Evolutionary conservation across 2,888 invertebrate species (phyloP).

Genomic region (Thereva unica): DNA sequence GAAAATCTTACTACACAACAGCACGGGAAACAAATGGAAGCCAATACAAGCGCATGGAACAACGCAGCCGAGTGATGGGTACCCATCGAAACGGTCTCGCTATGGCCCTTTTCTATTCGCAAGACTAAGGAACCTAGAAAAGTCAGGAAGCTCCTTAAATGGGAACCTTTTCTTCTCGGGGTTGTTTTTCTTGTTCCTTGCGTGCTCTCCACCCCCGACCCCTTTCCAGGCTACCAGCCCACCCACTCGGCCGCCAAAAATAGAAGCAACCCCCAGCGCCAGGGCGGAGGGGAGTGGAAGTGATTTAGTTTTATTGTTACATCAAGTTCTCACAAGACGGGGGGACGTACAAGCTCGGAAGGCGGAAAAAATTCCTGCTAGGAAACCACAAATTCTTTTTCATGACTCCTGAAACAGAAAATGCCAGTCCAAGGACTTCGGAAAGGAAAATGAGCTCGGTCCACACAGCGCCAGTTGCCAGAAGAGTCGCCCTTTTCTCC

Average conservation of each 20-base stretch:
- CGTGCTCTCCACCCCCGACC: background rate
- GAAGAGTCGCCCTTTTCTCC: background rate
- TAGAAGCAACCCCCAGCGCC: background rate
- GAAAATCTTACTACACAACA: conserved; percentile 7
- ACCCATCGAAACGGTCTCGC: conserved; percentile 5
- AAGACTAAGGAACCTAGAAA: background rate
- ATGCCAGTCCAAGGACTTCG: background rate
- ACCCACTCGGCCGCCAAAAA: no score
- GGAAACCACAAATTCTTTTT: conserved; percentile 18
- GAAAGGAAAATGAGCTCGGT: no score
- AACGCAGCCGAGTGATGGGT: background rate
- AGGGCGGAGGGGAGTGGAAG: conserved; percentile 13
- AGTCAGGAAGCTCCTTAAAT: conserved; percentile 19
- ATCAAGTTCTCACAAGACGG: conserved; percentile 3
- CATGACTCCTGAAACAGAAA: conserved; percentile 2
- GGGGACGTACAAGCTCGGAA: background rate
- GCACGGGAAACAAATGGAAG: conserved; percentile 14
- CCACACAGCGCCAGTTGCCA: background rate
- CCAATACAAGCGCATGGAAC: background rate
- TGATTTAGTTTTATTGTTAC: conserved; percentile 30
- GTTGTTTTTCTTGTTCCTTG: background rate
- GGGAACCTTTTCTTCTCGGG: conserved; percentile 9
- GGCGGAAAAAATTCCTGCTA: background rate
- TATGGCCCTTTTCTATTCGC: conserved; percentile 6
- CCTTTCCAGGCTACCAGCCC: no score